Base-by-base conservation (phyloP, 2,797 vertebrate genomes). In the Acanthiza pusilla region DNA sequence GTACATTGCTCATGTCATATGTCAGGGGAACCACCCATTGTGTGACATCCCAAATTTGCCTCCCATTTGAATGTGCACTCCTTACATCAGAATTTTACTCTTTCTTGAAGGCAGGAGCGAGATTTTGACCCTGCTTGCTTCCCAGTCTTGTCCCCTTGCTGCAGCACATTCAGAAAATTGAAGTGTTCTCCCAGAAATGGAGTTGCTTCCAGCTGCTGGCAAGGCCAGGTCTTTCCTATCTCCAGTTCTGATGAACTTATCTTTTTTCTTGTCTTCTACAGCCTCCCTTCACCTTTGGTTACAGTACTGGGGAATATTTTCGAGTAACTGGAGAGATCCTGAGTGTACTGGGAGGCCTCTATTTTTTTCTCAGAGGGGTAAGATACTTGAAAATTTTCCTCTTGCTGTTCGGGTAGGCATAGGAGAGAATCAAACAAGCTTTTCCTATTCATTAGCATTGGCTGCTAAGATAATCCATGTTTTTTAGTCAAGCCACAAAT, bases 321-420 rank as follows among this genome's bases (percentile, higher is more conserved):
- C 98, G 98, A 72, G 72, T 98, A 29, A 95, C 94, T 48, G 99
- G 99, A 85, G 98, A 99, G 93, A 55, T 98, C 26, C 77, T 99
- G 93, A 97, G 96, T 32, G 88, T 96, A 5, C 20, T 97, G 47
- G 98, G 98, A 76, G 99, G 99, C 27, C 38, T 98, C 81, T 99
- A 99, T 94, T 99, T 99, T 95, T 98, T 99, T 92, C 27, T 98
- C 77, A 97, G 95, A 96, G 99, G 98, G 98, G 99, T 99, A 98
- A 95, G 99, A 88, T 30, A 74, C 30, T 90, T 77, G 16, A 75
- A 58, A 38, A 13, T 77, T 76, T 70, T 60, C 21, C 2, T 81
- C 84, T 72, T 18, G 29, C 36, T 79, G 1, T 66, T 71, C 75
- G 50, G 9, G 10, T 61, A 13, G 19, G 10, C 40, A 16, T 66